Evolutionary conservation across 2,888 invertebrate species (phyloP).

Genomic region (Tachystola acroxantha): DNA sequence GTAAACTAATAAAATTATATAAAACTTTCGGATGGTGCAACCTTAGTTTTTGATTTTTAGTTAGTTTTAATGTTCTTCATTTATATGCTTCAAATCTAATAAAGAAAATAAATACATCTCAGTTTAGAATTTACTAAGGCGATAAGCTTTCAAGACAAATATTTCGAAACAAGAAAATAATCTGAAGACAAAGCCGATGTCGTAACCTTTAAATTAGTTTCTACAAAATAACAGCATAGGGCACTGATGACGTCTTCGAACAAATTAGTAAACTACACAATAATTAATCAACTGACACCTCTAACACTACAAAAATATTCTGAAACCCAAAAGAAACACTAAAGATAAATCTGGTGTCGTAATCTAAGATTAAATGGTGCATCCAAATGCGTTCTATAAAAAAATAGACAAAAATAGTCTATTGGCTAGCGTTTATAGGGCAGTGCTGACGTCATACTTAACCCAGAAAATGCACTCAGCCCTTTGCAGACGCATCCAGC

Average conservation of each 20-base stretch:
- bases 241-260: not conserved
- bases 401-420: constrained; percentile 31
- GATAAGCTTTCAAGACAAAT: no score
- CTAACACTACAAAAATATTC: not conserved
- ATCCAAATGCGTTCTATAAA: constrained; percentile 33
- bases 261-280: not conserved
- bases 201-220: not conserved
- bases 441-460: constrained; percentile 57
- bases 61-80: no score
- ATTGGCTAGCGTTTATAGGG: constrained; percentile 33
- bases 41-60: no score
- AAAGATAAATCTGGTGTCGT: not conserved
- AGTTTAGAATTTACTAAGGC: no score
- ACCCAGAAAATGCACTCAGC: constrained; percentile 27
- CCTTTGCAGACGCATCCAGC: constrained; percentile 6
- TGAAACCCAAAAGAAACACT: constrained; percentile 3
- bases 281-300: not conserved
- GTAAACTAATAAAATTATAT: no score
- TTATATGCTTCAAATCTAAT: no score
- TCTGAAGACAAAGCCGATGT: not conserved
- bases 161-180: not conserved
- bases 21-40: no score
- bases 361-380: constrained; percentile 6
- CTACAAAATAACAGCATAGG: not conserved
- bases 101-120: no score